phyloP scores from a whole-genome alignment of 2,888 invertebrate genomes.

The Sinelater perroti region DNA sequence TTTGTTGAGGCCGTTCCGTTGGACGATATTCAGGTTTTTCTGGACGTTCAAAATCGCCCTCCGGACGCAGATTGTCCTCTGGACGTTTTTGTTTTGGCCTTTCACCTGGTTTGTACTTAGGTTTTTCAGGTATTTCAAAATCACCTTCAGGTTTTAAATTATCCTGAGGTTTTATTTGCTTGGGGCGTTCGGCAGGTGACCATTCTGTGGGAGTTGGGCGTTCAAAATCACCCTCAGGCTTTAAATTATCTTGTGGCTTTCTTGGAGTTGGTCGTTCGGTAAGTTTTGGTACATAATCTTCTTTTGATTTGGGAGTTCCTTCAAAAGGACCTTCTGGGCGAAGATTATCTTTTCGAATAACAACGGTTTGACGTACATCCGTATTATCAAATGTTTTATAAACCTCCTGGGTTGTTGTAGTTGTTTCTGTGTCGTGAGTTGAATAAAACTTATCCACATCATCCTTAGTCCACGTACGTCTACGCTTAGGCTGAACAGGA shows the following conservation, averaged over 20 bases:
- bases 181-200: slow-evolving; percentile 54
- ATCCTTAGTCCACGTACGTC: slow-evolving; percentile 77
- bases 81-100: slow-evolving; percentile 57
- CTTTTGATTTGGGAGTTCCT: slow-evolving; percentile 59
- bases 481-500: slow-evolving; percentile 66
- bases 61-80: slow-evolving; percentile 65
- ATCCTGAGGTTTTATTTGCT: slow-evolving; percentile 54
- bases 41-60: slow-evolving; percentile 65
- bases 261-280: slow-evolving; percentile 56
- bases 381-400: slow-evolving; percentile 70
- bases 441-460: slow-evolving; percentile 76
- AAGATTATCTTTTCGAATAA: slow-evolving; percentile 62
- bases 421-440: slow-evolving; percentile 64
- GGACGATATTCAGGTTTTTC: slow-evolving; percentile 59
- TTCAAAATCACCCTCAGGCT: slow-evolving; percentile 62
- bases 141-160: slow-evolving; percentile 60
- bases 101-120: slow-evolving; percentile 58
- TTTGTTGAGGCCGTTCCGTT: slow-evolving; percentile 57
- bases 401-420: slow-evolving; percentile 75
- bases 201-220: slow-evolving; percentile 54
- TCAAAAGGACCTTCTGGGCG: slow-evolving; percentile 64
- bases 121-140: slow-evolving; percentile 57
- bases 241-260: slow-evolving; percentile 61
- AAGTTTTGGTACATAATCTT: slow-evolving; percentile 58
- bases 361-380: slow-evolving; percentile 62